Evolutionary conservation across 1,140 invertebrate species (phyloP).

Genomic region (Mactra quadrangularis): DNA sequence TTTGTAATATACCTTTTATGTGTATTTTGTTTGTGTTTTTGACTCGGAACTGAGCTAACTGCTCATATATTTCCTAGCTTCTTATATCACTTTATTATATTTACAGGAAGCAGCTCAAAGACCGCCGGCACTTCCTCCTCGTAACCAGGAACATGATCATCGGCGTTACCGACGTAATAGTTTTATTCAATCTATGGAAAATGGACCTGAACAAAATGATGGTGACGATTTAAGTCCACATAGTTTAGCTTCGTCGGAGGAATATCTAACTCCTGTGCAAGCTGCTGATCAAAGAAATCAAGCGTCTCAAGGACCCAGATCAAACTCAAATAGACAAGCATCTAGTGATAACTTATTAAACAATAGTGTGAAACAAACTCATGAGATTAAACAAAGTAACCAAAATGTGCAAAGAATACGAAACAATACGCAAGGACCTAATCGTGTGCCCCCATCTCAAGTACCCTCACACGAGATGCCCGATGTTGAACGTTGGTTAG

Average conservation of each 20-base stretch:
- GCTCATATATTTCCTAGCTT: too few relatives aligned
- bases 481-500: conserved; percentile 66
- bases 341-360: conserved; percentile 37
- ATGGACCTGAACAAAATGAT: conserved; percentile 55
- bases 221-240: conserved; percentile 7
- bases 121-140: conserved; percentile 57
- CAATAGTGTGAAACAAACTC: conserved; percentile 1
- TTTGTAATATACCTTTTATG: too few relatives aligned
- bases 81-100: too few relatives aligned
- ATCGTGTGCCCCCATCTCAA: conserved; percentile 15
- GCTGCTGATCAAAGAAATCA: conserved; percentile 30
- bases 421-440: conserved; percentile 30
- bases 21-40: too few relatives aligned
- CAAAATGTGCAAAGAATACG: conserved; percentile 52
- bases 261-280: conserved; percentile 30
- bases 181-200: conserved; percentile 76
- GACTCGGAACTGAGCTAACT: too few relatives aligned
- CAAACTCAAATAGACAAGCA: conserved; percentile 18
- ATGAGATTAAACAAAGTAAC: conserved; percentile 40
- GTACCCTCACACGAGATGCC: conserved; percentile 46
- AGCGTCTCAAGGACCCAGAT: conserved; percentile 22
- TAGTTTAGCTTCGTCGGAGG: conserved; percentile 34
- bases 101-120: conserved; percentile 59
- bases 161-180: conserved; percentile 75
- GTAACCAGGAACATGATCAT: conserved; percentile 62